Conservation (phyloP, 2,888 invertebrate species). For the Eledona agricola region DNA sequence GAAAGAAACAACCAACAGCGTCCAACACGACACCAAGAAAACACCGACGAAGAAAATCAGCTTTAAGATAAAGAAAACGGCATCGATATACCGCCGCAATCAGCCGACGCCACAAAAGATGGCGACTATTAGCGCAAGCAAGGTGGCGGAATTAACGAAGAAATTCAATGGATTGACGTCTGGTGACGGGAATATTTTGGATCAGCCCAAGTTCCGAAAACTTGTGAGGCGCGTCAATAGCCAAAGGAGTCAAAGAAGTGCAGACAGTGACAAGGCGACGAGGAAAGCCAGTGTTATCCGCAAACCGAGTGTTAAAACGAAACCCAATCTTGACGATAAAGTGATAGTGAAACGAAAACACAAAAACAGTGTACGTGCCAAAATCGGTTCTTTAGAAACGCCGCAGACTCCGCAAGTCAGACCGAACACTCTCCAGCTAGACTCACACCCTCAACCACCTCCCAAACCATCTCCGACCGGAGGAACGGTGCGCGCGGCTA, state of each 20-base stretch:
- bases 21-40: slow-evolving; percentile 47
- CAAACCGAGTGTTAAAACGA: slow-evolving; percentile 64
- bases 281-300: slow-evolving; percentile 53
- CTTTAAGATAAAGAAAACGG: slow-evolving; percentile 68
- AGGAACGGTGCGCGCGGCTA: slow-evolving; percentile 55
- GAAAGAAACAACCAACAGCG: slow-evolving; percentile 39
- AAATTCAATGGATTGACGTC: slow-evolving; percentile 76
- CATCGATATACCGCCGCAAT: slow-evolving; percentile 63
- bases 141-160: slow-evolving; percentile 74
- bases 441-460: slow-evolving; percentile 25
- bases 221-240: slow-evolving; percentile 63
- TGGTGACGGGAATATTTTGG: slow-evolving; percentile 63
- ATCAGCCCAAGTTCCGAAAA: slow-evolving; percentile 65
- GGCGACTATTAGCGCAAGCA: slow-evolving; percentile 65
- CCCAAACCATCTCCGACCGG: slow-evolving; percentile 38
- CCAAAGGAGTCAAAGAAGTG: slow-evolving; percentile 31
- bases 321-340: slow-evolving; percentile 47
- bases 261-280: slow-evolving; percentile 43
- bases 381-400: slow-evolving; percentile 37
- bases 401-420: slow-evolving; percentile 53
- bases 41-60: slow-evolving; percentile 67
- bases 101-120: slow-evolving; percentile 61
- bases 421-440: slow-evolving; percentile 37
- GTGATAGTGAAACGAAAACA: slow-evolving; percentile 42
- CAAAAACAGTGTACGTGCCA: slow-evolving; percentile 41